Base-by-base conservation (phyloP, 2,797 vertebrate genomes). In the Falco concolor region DNA sequence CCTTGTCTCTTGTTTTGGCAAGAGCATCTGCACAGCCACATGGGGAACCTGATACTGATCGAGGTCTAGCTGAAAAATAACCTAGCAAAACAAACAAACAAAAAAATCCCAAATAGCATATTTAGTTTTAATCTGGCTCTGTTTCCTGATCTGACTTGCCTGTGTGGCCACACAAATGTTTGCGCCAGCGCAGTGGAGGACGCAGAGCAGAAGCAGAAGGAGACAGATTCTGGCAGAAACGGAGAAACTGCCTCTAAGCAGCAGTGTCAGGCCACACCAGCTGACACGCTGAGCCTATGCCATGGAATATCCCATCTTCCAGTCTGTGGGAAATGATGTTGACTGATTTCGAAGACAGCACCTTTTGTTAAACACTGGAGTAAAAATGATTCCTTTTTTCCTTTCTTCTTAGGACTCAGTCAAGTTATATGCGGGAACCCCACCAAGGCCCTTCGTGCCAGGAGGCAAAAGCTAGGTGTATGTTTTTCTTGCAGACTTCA, bases 381-480 rank as follows among this genome's bases (percentile, higher is more conserved):
- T 82, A 77, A 96, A 84, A 84, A 52, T 24, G 4, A 42, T 75
- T 79, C 80, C 19, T 79, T 25, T 85, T 83, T 61, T 45, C 36
- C n/a, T 85, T 83, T 96, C 89, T 92, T 57, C 40, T 16, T 95
- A 99, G 99, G 99, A 78, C 96, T 98, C 13, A 81, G 98, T 53
- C 98, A 96, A 40, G 98, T 99, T 68, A 98, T 99, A 77, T 99
- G 99, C 97, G 99, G 99, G 77, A 99, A 99, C 95, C 99, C 99
- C 10, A 97, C 98, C 74, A 98, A 98, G 96, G 99, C 98, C 63
- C 98, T 99, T 57, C 95, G 97, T 69, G 98, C 98, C 23, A 98
- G 98, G 50, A 98, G 98, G 75, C 98, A 98, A 89, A 99, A 98
- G 91, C 85, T 98, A 70, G 98, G 90, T 96, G 99, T 99, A 98